phyloP scores from a whole-genome alignment of 2,113 vertebrate genomes.

The Archocentrus centrarchus region DNA sequence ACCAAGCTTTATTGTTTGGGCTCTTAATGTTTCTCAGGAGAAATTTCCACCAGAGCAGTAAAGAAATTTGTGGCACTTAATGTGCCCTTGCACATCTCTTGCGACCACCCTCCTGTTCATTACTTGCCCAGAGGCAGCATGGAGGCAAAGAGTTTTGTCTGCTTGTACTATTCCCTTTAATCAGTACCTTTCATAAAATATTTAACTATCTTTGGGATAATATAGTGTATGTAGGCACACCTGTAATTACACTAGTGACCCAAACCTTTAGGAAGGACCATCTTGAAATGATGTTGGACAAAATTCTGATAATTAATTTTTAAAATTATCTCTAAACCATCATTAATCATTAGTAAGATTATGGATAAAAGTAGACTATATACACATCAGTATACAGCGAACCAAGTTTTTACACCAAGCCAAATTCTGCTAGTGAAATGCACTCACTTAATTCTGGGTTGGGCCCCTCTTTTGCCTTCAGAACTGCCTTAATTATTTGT shows the following conservation, averaged over 20 bases:
- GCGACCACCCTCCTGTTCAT: background rate
- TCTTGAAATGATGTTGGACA: background rate
- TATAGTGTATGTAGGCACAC: background rate
- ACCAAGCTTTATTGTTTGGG: slow-evolving; percentile 6
- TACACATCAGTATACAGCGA: background rate
- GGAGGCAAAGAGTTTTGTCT: background rate
- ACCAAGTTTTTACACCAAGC: background rate
- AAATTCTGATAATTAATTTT: background rate
- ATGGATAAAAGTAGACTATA: background rate
- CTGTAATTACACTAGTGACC: background rate
- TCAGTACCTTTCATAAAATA: background rate
- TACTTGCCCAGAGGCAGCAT: background rate
- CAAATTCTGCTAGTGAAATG: background rate
- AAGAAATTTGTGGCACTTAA: background rate
- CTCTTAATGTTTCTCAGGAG: slow-evolving; percentile 24
- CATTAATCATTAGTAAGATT: background rate
- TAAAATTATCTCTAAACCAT: background rate
- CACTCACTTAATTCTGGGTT: background rate
- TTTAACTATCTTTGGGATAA: background rate
- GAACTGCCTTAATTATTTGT: background rate
- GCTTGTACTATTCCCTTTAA: background rate
- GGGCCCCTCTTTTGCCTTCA: background rate
- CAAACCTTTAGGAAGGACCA: background rate
- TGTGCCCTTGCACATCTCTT: background rate
- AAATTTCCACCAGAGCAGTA: slow-evolving; percentile 1